Base-by-base conservation (phyloP, 2,113 vertebrate genomes). In the Carlito syrichta region DNA sequence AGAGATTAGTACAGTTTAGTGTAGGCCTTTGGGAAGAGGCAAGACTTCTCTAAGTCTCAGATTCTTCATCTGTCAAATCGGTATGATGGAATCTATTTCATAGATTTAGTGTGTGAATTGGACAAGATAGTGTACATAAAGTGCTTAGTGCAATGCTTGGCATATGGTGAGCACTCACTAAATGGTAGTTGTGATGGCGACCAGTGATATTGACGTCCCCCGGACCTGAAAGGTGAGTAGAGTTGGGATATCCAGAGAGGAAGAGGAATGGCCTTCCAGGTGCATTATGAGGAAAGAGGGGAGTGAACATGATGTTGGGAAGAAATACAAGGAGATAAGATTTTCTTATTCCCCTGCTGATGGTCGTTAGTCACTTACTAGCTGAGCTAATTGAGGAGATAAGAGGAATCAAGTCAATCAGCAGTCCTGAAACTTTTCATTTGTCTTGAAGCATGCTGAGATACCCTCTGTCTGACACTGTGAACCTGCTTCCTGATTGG, bases 291-390 rank as follows among this genome's bases (percentile, higher is more conserved):
- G 38, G 71, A 91, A 86, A 79, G 81, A 43, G 40, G 45, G 32
- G 25, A 79, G 23, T 84, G 68, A 89, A 84, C 40, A 22, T 93
- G 62, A 48, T 77, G 45, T 79, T 81, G 62, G 69, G 68, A 94
- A 92, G 79, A 22, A 27, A 30, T 60, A 22, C 40, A 76, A 91
- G 91, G 76, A 74, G 35, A 79, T 91, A 58, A 3, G n/a, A 2
- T 91, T 97, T 93, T 95, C 73, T 79, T 94, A 71, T 71, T 86
- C 45, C 25, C 32, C 94, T 88, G 45, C 16, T 91, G 90, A 30
- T 94, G 63, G 27, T 71, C 77, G 83, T 79, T 93, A 52, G 16
- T 89, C 74, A 93, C 38, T 71, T 82, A 78, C 25, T 97, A 86
- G 68, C 68, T 86, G 89, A 96, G 78, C 48, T 91, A 74, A 84